phyloP scores from a whole-genome alignment of 2,797 vertebrate genomes.

The Danio jaintianensis region DNA sequence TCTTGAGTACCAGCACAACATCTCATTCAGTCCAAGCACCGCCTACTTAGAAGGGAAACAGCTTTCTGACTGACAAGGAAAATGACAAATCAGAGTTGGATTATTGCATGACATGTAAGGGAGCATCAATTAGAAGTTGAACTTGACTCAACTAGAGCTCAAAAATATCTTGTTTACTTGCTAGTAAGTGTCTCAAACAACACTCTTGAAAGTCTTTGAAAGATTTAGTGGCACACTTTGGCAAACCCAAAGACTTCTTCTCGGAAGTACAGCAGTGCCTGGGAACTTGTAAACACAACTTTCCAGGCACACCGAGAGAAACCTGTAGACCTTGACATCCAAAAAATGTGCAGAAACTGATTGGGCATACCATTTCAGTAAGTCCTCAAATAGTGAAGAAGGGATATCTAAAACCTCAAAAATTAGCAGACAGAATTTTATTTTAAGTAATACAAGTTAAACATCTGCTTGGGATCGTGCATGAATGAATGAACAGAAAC shows the following conservation, averaged over 20 bases:
- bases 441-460: not conserved
- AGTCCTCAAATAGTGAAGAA: not conserved
- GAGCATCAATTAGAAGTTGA: not conserved
- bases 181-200: not conserved
- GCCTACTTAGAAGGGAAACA: slow-evolving; percentile 27
- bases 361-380: not conserved
- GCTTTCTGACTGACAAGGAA: slow-evolving; percentile 1
- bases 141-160: slow-evolving; percentile 9
- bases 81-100: not conserved
- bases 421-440: not conserved
- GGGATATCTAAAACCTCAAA: not conserved
- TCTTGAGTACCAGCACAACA: slow-evolving; percentile 67
- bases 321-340: not conserved
- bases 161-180: slow-evolving; percentile 17
- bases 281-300: not conserved
- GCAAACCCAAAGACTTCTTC: not conserved
- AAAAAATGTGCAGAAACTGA: not conserved
- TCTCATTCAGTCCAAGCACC: slow-evolving; percentile 65
- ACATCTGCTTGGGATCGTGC: not conserved
- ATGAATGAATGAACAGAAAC: not conserved
- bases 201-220: not conserved
- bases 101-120: slow-evolving; percentile 1
- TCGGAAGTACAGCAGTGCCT: not conserved
- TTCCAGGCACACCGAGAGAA: slow-evolving; percentile 1
- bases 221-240: not conserved